Evolutionary conservation across 2,113 vertebrate species (phyloP).

Genomic region (Tretioscincus oriximinensis): DNA sequence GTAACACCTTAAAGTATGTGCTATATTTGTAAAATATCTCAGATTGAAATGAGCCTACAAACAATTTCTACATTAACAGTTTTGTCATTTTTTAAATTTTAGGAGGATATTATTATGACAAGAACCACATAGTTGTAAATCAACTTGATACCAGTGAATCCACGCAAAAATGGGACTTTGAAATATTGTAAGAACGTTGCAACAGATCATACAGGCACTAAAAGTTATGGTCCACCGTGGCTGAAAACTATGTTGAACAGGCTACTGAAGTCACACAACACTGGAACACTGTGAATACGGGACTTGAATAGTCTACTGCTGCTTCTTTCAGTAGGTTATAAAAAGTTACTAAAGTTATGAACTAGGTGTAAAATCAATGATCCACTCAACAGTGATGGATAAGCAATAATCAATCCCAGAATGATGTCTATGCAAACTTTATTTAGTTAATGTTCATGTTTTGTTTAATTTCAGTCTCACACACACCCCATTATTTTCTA

Average conservation of each 20-base stretch:
- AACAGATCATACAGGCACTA: background rate
- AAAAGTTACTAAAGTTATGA: background rate
- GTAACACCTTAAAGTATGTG: too few species aligned
- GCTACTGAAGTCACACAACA: conserved; percentile 54
- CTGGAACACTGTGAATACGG: conserved; percentile 27
- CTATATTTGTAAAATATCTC: background rate
- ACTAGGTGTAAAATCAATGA: too few species aligned
- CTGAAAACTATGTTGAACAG: conserved; percentile 4
- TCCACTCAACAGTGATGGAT: background rate
- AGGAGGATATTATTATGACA: conserved; percentile 79
- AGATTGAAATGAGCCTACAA: conserved; percentile 6
- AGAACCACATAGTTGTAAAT: conserved; percentile 76
- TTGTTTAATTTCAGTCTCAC: too few species aligned
- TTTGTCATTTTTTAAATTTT: conserved; percentile 39
- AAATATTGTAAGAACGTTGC: conserved; percentile 69
- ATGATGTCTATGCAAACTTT: background rate
- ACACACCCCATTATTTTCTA: background rate
- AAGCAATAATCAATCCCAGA: background rate
- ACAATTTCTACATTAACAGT: conserved; percentile 27
- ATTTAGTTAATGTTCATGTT: background rate
- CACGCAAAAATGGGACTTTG: conserved; percentile 80
- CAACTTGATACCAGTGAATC: conserved; percentile 48
- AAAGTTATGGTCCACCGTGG: background rate
- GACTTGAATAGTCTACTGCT: background rate
- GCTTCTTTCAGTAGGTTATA: background rate